Conservation (phyloP, 2,888 invertebrate genomes). For the Copidosoma aretas region DNA sequence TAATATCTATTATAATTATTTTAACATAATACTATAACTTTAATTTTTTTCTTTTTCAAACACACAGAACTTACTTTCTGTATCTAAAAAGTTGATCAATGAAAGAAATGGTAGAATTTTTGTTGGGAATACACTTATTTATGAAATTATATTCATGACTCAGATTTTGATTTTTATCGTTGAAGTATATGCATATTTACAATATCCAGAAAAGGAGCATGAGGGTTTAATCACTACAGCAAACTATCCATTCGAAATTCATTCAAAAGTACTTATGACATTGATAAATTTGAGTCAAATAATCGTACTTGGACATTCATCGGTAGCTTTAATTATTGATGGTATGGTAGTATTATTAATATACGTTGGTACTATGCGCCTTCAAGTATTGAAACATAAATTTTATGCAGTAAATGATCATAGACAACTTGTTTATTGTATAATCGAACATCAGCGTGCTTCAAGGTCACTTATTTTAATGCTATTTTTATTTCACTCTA, state of each 20-base stretch:
- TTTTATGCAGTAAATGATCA: neutral
- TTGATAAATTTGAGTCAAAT: neutral
- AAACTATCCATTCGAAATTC: neutral
- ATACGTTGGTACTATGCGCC: neutral
- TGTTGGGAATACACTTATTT: slow-evolving; percentile 2
- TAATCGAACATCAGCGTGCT: slow-evolving; percentile 1
- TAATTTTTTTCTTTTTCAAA: no score
- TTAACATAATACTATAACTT: no score
- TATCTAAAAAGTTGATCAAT: no score
- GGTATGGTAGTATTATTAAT: slow-evolving; percentile 1
- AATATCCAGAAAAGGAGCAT: neutral
- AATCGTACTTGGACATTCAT: neutral
- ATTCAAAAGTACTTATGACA: neutral
- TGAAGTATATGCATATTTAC: neutral
- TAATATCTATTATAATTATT: no score
- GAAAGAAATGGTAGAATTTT: neutral
- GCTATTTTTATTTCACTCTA: neutral
- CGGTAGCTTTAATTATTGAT: neutral
- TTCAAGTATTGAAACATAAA: neutral
- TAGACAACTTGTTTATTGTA: neutral
- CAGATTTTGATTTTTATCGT: neutral
- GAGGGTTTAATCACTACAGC: neutral
- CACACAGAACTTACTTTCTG: no score
- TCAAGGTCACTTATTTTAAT: neutral
- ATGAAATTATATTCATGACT: neutral